A percentile compares a stretch with the other conserved stretches of the same genome.
These are phyloP conservation scores for Conus canariensis DNA, from an alignment of 2,888 invertebrate species.

Conservation along the genomic window DNA sequence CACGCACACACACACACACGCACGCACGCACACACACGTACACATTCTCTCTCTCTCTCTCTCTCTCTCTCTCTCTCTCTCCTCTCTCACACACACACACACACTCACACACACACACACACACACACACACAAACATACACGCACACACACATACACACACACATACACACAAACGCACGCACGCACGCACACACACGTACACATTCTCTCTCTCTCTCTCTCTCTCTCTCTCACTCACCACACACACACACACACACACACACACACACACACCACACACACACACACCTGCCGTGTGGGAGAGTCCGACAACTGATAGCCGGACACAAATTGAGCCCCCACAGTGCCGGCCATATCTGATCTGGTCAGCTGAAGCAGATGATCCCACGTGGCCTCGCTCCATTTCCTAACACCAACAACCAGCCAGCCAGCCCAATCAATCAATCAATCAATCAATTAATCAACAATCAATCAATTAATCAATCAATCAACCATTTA, in stretches of 20 bases:
- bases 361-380: conserved; percentile 47
- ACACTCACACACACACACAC: too few species aligned
- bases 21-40: too few species aligned
- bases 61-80: too few species aligned
- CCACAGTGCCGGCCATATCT: conserved; percentile 42
- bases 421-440: background rate
- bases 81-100: too few species aligned
- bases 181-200: too few species aligned
- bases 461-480: background rate
- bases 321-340: conserved; percentile 55
- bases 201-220: too few species aligned
- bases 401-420: conserved; percentile 45
- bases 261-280: background rate
- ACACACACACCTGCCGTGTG: background rate
- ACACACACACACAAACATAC: background rate
- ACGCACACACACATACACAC: background rate
- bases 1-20: too few species aligned
- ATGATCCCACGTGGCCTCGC: conserved; percentile 51
- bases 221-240: too few species aligned
- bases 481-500: background rate
- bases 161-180: background rate
- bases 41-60: too few species aligned
- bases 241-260: too few species aligned
- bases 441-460: background rate
- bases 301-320: conserved; percentile 42